A percentile compares a stretch with the other conserved stretches of the same genome.
phyloP scores from a whole-genome alignment of 2,888 invertebrate genomes.

The Ischnura elegans region DNA sequence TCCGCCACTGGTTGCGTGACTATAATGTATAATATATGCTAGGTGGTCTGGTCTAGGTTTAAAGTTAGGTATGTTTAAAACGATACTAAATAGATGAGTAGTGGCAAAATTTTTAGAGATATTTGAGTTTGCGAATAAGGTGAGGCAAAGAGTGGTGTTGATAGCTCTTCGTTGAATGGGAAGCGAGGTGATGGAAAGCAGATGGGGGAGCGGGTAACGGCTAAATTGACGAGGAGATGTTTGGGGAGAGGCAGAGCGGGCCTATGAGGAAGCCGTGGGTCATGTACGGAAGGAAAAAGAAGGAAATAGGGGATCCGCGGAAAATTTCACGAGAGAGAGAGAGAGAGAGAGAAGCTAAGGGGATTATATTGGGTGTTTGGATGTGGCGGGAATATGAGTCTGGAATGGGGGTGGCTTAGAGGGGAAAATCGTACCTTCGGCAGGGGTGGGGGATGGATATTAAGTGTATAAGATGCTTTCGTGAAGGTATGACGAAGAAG shows the following conservation, averaged over 20 bases:
- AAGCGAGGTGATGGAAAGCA: not conserved
- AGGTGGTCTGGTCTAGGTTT: no score
- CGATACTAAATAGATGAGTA: no score
- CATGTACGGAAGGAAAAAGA: not conserved
- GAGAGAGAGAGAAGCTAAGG: not conserved
- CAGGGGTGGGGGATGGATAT: not conserved
- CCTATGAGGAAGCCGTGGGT: not conserved
- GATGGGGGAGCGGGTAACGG: not conserved
- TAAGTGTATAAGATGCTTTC: not conserved
- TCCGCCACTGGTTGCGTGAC: no score
- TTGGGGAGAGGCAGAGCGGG: not conserved
- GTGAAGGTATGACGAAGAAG: not conserved
- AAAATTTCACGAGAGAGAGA: not conserved
- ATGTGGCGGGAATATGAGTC: conserved; percentile 9
- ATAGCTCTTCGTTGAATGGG: not conserved
- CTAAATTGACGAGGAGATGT: conserved; percentile 12
- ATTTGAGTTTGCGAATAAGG: no score
- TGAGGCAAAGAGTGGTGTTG: no score
- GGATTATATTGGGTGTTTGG: conserved; percentile 29
- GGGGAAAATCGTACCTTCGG: not conserved
- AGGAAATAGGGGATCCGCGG: not conserved
- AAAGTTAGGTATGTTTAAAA: no score
- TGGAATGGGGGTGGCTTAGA: not conserved
- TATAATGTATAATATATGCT: no score
- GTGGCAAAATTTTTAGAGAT: no score